These are phyloP conservation scores for Protonibea diacanthus DNA, from an alignment of 2,797 vertebrate species.

Conservation along the genomic window DNA sequence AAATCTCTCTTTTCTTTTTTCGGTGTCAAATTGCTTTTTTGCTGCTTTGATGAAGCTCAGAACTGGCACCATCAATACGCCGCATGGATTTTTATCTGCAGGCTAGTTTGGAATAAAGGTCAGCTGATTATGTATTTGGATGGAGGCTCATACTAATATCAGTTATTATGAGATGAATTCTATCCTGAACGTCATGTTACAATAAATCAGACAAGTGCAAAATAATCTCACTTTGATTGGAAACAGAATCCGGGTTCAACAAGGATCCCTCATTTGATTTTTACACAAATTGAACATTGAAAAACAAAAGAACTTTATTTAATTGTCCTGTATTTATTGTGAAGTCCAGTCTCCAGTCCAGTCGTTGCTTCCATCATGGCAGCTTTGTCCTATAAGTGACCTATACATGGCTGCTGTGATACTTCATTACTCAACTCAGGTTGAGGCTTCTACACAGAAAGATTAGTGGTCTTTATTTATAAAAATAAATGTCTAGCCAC, in stretches of 20 bases:
- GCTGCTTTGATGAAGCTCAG: slow-evolving; percentile 34
- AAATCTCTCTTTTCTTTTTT: slow-evolving; percentile 9
- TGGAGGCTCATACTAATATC: slow-evolving; percentile 36
- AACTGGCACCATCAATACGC: slow-evolving; percentile 18
- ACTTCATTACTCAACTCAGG: slow-evolving; percentile 31
- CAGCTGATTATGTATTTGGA: slow-evolving; percentile 48
- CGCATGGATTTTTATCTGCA: slow-evolving; percentile 34
- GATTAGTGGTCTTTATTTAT: slow-evolving; percentile 38
- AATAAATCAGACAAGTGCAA: slow-evolving; percentile 35
- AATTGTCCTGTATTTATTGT: background rate
- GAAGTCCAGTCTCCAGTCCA: background rate
- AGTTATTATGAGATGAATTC: slow-evolving; percentile 32
- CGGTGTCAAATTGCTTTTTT: slow-evolving; percentile 23
- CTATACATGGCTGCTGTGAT: slow-evolving; percentile 10
- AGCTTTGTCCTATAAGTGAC: slow-evolving; percentile 25
- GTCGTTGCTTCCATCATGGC: fast-evolving
- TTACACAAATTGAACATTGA: background rate
- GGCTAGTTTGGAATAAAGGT: slow-evolving; percentile 53
- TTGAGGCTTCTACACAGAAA: slow-evolving; percentile 11
- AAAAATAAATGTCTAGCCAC: slow-evolving; percentile 38
- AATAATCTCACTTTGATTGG: slow-evolving; percentile 38
- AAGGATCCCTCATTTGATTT: slow-evolving; percentile 15
- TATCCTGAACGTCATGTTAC: slow-evolving; percentile 6
- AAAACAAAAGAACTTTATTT: slow-evolving; percentile 5
- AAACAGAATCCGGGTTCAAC: slow-evolving; percentile 7